Conservation (phyloP, 2,797 vertebrate species). For the Neomorphus geoffroyi region DNA sequence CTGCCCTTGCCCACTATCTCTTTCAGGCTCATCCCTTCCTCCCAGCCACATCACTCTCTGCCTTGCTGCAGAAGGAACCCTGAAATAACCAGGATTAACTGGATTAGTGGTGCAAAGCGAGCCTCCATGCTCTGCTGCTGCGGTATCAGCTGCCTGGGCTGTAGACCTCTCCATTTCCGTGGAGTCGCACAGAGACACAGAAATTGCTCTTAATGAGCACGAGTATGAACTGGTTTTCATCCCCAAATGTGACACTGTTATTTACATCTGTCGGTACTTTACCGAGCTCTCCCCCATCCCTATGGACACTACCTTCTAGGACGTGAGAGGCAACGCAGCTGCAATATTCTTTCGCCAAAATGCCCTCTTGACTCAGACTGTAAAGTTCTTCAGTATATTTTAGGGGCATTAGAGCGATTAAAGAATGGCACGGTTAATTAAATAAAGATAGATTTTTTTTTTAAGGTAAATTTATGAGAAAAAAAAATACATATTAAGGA, state of each 20-base stretch:
- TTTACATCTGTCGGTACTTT: slow-evolving; percentile 56
- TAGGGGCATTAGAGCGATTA: neutral
- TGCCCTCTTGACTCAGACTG: neutral
- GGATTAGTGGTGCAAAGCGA: slow-evolving; percentile 3
- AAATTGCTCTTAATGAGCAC: slow-evolving; percentile 45
- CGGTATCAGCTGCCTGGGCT: slow-evolving; percentile 17
- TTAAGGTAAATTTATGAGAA: neutral
- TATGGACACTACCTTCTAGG: neutral
- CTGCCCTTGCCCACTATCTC: slow-evolving; percentile 4
- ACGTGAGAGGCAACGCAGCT: slow-evolving; percentile 1
- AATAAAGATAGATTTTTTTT: neutral
- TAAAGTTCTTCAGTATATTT: neutral
- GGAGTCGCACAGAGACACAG: slow-evolving; percentile 21
- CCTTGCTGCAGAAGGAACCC: slow-evolving; percentile 7
- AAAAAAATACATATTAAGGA: neutral
- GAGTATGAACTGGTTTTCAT: slow-evolving; percentile 40
- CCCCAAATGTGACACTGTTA: slow-evolving; percentile 43
- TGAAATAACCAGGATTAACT: slow-evolving; percentile 9
- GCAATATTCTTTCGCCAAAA: slow-evolving; percentile 15
- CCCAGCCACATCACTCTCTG: neutral
- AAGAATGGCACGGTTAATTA: slow-evolving; percentile 8
- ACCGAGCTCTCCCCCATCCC: neutral
- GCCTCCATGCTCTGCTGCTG: slow-evolving; percentile 1
- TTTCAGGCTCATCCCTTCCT: slow-evolving; percentile 2
- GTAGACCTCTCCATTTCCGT: slow-evolving; percentile 20